These are phyloP conservation scores for Latrodectus elegans DNA, from an alignment of 2,888 invertebrate genomes.

Conservation along the genomic window DNA sequence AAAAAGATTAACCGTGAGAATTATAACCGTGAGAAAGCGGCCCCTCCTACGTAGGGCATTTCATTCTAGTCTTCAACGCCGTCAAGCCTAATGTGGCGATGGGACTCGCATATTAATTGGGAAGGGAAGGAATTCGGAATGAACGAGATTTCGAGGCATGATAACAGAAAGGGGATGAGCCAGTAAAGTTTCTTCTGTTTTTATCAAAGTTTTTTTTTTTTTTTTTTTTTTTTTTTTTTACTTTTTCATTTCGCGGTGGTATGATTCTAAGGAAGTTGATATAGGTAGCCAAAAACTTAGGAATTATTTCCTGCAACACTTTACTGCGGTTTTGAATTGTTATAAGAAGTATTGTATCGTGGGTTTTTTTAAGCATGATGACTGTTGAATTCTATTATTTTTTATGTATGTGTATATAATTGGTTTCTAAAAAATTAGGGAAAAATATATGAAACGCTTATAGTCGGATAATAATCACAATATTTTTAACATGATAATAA, in stretches of 20 bases:
- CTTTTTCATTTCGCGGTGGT: background rate
- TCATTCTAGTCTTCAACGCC: background rate
- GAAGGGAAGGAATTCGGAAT: slow-evolving; percentile 25
- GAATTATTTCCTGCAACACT: background rate
- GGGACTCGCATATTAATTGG: slow-evolving; percentile 56
- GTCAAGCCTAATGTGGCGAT: slow-evolving; percentile 36
- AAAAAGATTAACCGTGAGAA: slow-evolving; percentile 44
- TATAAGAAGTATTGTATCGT: background rate
- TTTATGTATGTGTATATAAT: too few relatives aligned
- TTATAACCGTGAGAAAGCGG: slow-evolving; percentile 57
- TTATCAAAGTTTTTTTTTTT: background rate
- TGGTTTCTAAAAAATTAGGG: too few relatives aligned
- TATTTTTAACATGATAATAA: too few relatives aligned
- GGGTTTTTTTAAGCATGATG: too few relatives aligned
- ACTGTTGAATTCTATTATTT: too few relatives aligned
- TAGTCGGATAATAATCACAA: too few relatives aligned
- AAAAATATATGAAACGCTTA: too few relatives aligned
- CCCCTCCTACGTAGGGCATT: slow-evolving; percentile 52
- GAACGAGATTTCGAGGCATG: slow-evolving; percentile 24
- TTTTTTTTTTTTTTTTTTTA: background rate
- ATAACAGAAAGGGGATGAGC: slow-evolving; percentile 43
- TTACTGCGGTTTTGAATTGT: background rate
- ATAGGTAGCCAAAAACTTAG: background rate
- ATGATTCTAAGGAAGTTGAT: background rate
- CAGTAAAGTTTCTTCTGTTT: slow-evolving; percentile 3